Evolutionary conservation across 2,113 vertebrate genomes (phyloP), one percentile per base, ranked within the genome.

Genomic region (Tympanuchus pallidicinctus): DNA sequence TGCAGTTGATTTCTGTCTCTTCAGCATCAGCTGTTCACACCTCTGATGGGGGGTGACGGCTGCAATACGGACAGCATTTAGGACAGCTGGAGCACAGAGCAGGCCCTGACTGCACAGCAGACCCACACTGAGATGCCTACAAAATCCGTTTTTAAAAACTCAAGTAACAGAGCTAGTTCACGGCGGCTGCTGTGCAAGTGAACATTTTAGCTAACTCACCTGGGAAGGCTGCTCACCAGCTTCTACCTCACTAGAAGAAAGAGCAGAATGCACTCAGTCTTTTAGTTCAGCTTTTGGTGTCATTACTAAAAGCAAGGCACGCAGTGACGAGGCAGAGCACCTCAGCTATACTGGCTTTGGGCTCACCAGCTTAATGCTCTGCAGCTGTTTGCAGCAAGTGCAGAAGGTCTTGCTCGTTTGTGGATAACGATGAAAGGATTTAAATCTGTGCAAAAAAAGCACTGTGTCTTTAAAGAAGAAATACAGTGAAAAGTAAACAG

Each of bases 51-150:
- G 30, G 42, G 12, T 59, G 56, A 59, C 10, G 56, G 56, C 5
- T 61, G 73, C 25, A 34, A 47, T 47, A 27, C 10, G 42, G 17
- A 28, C 16, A 21, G n/a, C n/a, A 45, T 30, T 45, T 9, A 48
- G 32, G 56, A 45, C 24, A 28, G 43, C 57, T 38, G 42, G 28
- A 24, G 15, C 36, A 21, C 45, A 4, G 40, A 13, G 32, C 4
- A 2, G 52, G 50, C 38, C n/a, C 0, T 1, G 43, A 38, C 16
- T 0, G 0, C 54, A 15, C 27, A 6, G n/a, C 57, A 40, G 24
- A 19, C 3, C 7, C 8, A 13, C 36, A 25, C 20, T 30, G 57
- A 47, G 22, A 36, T 11, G 5, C 43, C 45, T 18, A 3, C 32
- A n/a, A 59, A 20, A 20, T 1, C 5, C 21, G 17, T 6, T 5